A percentile compares a stretch with the other conserved stretches of the same genome.
phyloP scores from a whole-genome alignment of 2,888 invertebrate species.

The Rapana venosa region DNA sequence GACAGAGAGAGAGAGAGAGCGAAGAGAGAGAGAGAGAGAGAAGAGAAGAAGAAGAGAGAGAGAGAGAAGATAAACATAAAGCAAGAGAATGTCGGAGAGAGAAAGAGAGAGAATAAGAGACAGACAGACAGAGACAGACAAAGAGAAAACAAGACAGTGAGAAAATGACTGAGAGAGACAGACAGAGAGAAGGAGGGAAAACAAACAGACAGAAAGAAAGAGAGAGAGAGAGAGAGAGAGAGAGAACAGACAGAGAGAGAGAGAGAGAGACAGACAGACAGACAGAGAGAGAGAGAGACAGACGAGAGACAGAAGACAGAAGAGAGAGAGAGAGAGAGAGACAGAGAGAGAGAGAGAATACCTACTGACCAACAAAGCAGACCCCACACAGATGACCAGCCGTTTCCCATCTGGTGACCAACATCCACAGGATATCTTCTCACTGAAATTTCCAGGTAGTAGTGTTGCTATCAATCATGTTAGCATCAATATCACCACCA shows the following conservation, averaged over 20 bases:
- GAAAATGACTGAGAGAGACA: neutral
- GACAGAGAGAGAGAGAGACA: neutral
- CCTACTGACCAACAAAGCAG: slow-evolving; percentile 66
- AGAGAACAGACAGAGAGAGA: neutral
- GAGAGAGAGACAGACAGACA: neutral
- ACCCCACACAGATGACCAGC: slow-evolving; percentile 68
- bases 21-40: slow-evolving; percentile 22
- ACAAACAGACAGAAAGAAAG: neutral
- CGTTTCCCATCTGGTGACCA: slow-evolving; percentile 72
- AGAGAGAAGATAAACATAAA: neutral
- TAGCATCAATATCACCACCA: too few relatives aligned
- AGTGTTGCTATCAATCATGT: too few relatives aligned
- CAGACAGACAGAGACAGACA: neutral
- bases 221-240: neutral
- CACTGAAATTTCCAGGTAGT: slow-evolving; percentile 55
- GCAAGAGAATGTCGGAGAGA: neutral
- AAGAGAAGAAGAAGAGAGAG: neutral
- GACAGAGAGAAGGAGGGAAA: slow-evolving; percentile 13
- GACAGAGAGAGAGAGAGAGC: slow-evolving; percentile 20
- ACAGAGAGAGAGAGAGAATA: neutral
- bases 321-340: slow-evolving; percentile 28
- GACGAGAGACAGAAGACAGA: neutral
- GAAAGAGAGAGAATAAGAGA: neutral
- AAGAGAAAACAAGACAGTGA: neutral
- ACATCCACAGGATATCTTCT: slow-evolving; percentile 70